Conservation (phyloP, 1,140 invertebrate genomes). For the Trichonephila inaurata region DNA sequence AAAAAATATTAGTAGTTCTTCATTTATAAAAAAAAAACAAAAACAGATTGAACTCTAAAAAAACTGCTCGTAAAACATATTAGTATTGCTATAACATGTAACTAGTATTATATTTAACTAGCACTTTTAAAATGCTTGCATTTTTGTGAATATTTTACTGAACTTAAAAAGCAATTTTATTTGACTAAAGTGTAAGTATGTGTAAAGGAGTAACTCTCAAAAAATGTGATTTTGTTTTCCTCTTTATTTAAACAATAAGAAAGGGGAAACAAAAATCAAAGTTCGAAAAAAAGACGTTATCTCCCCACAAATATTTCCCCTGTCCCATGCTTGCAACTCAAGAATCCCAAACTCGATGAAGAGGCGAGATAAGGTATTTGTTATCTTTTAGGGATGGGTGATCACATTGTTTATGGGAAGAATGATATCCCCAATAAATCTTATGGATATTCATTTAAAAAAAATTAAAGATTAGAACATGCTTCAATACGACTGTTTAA, state of each 20-base stretch:
- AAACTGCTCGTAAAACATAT: too few species aligned
- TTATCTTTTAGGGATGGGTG: background rate
- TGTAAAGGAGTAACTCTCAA: background rate
- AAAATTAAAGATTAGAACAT: too few species aligned
- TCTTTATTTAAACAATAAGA: background rate
- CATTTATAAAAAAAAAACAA: too few species aligned
- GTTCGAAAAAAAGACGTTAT: background rate
- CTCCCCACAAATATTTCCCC: conserved; percentile 14
- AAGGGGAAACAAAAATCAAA: background rate
- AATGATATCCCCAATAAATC: background rate
- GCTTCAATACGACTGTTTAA: too few species aligned
- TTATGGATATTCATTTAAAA: too few species aligned
- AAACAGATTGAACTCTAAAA: too few species aligned
- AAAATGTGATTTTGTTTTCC: background rate
- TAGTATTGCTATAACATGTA: too few species aligned
- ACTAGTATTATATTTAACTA: too few species aligned
- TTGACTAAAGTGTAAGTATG: background rate
- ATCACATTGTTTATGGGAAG: background rate
- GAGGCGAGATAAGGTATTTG: background rate
- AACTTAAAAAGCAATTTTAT: background rate
- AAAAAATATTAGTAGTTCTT: too few species aligned
- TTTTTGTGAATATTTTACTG: too few species aligned
- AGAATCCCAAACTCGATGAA: conserved; percentile 26
- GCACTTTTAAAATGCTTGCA: too few species aligned
- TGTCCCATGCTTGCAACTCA: background rate